Conservation (phyloP, 1,140 invertebrate species). For the Drosophila pseudoobscura region DNA sequence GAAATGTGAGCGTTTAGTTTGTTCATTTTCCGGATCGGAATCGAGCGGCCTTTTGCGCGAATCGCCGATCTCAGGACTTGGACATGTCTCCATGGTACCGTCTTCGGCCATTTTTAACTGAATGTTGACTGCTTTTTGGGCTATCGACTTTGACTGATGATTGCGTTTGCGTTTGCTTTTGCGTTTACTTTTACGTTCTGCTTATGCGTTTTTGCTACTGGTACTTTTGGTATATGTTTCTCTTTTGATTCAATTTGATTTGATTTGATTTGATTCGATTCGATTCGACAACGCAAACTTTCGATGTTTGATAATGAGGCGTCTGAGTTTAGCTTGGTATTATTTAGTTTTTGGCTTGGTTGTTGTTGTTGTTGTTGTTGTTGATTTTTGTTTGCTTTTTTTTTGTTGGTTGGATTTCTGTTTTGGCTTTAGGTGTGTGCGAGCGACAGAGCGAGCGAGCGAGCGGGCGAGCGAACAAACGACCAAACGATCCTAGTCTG, state of each 20-base stretch:
- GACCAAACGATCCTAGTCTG: slow-evolving; percentile 31
- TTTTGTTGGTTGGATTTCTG: slow-evolving; percentile 29
- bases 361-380: background rate
- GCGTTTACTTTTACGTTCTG: slow-evolving; percentile 19
- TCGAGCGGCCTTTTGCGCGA: slow-evolving; percentile 93
- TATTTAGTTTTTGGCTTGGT: slow-evolving; percentile 41
- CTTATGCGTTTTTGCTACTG: slow-evolving; percentile 25
- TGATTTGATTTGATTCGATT: slow-evolving; percentile 20
- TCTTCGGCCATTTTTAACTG: slow-evolving; percentile 86
- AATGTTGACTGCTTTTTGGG: slow-evolving; percentile 77
- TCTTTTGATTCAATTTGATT: slow-evolving; percentile 15
- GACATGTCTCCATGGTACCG: slow-evolving; percentile 90
- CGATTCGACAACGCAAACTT: slow-evolving; percentile 30
- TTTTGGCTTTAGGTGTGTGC: slow-evolving; percentile 35
- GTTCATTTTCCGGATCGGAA: slow-evolving; percentile 91
- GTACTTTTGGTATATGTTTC: slow-evolving; percentile 38
- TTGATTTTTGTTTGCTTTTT: slow-evolving; percentile 21
- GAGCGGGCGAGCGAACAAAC: slow-evolving; percentile 12
- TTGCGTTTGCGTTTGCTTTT: slow-evolving; percentile 33
- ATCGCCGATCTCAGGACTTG: slow-evolving; percentile 90
- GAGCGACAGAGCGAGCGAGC: slow-evolving; percentile 25
- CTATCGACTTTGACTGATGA: slow-evolving; percentile 41
- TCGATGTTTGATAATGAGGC: slow-evolving; percentile 56
- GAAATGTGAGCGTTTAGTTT: slow-evolving; percentile 93
- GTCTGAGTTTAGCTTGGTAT: slow-evolving; percentile 38